These are phyloP conservation scores for Nephrotoma guestfalica DNA, from an alignment of 2,888 invertebrate genomes.

Conservation along the genomic window DNA sequence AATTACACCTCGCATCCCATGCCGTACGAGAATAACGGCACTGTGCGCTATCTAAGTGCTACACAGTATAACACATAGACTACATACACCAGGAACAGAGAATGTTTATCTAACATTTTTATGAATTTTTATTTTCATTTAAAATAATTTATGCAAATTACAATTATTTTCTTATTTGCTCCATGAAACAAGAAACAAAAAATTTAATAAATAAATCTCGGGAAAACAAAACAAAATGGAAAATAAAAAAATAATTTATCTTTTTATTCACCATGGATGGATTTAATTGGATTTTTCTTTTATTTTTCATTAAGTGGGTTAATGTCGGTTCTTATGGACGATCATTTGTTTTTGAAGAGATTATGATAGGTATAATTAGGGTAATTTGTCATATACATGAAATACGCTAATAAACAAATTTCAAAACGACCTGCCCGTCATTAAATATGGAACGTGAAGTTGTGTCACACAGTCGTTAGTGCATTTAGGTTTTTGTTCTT, in stretches of 20 bases:
- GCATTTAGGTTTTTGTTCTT: too few species aligned
- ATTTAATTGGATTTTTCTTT: not conserved
- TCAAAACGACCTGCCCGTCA: too few species aligned
- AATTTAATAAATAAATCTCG: not conserved
- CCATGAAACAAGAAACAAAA: not conserved
- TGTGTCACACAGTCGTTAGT: too few species aligned
- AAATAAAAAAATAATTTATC: not conserved
- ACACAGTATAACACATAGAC: not conserved
- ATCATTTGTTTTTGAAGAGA: not conserved
- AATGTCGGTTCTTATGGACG: not conserved
- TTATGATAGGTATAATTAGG: not conserved
- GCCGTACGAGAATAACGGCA: not conserved
- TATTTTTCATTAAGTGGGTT: not conserved
- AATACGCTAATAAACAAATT: not conserved
- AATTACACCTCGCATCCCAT: not conserved
- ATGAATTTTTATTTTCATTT: not conserved
- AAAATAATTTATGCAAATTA: not conserved
- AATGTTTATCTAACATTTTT: not conserved
- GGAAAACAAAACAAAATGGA: not conserved
- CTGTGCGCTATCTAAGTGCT: not conserved
- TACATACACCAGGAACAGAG: not conserved
- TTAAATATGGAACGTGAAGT: too few species aligned
- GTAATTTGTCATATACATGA: not conserved
- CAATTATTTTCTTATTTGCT: not conserved
- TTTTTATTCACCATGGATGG: not conserved